Evolutionary conservation across 2,888 invertebrate species (phyloP), one percentile per base, ranked within the genome.

Genomic region (Bugula neritina): DNA sequence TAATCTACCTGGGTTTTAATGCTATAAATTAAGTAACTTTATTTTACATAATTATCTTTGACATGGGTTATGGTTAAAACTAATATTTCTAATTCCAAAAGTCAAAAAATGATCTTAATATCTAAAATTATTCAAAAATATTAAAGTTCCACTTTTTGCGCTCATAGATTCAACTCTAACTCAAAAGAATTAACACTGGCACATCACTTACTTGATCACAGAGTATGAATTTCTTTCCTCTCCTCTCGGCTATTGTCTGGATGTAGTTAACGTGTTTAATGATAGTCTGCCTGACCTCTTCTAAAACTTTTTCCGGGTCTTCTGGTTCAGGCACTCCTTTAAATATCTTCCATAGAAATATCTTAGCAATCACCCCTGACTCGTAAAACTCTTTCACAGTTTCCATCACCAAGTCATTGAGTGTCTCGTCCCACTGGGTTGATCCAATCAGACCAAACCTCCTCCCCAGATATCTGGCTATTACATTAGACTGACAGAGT

Each of bases 361-460:
- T 27, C 27, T 63, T 27, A 25, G 2, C 31, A 17, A 63, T 2
- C 34, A 63, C 13, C 17, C 43, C 43, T 25, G 25, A 10, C 3
- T 63, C 27, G 63, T 25, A 13, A n/a, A 63, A 63, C 31, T 63
- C 63, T 17, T 63, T 21, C 1, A 63, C 25, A 31, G 63, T 63
- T 31, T 63, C 63, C 34, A 63, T 27, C 2, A 63, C 27, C 25
- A 63, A 5, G n/a, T 63, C 63, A 63, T 63, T 63, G 31, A 63
- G 63, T 29, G 63, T 63, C 63, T 63, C 63, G 31, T 31, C 31
- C 63, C 63, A 63, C 10, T 13, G 27, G 10, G 31, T 13, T 3
- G 21, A 21, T 29, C 63, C 63, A 25, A 63, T 31, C 31, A 63
- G 31, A 63, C 63, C 63, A 34, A 63, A 63, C 63, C 31, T 63